These are phyloP conservation scores for Polydrusus pterygomalis DNA, from an alignment of 2,888 invertebrate species.

Conservation along the genomic window DNA sequence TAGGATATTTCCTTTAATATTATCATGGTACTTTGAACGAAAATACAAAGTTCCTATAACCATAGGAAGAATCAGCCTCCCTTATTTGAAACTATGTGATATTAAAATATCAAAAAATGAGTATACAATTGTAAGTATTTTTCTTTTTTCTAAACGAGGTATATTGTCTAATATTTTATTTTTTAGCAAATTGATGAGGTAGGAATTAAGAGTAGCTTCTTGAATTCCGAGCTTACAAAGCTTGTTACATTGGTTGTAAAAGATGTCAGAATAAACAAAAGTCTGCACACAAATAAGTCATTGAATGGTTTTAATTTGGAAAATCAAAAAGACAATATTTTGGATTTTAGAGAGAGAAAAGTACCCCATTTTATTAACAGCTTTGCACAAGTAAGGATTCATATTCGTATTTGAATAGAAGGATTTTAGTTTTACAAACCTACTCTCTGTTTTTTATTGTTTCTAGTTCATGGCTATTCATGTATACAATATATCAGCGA, in stretches of 20 bases:
- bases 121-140: conserved; percentile 66
- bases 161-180: conserved; percentile 24
- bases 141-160: conserved; percentile 23
- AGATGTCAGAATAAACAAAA: conserved; percentile 87
- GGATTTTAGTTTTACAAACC: too few relatives aligned
- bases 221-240: conserved; percentile 92
- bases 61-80: conserved; percentile 88
- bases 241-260: conserved; percentile 87
- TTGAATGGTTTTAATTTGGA: conserved; percentile 53
- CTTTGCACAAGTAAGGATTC: conserved; percentile 83
- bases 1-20: conserved; percentile 85
- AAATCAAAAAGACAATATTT: conserved; percentile 69
- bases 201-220: conserved; percentile 89
- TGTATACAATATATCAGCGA: conserved; percentile 82
- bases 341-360: conserved; percentile 83
- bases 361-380: conserved; percentile 87
- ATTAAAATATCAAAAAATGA: conserved; percentile 88
- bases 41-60: conserved; percentile 86
- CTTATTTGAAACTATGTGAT: conserved; percentile 86
- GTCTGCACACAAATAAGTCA: conserved; percentile 71
- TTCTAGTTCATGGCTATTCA: conserved; percentile 89
- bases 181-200: conserved; percentile 89
- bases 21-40: conserved; percentile 87
- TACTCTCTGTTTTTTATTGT: conserved; percentile 28
- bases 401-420: neutral